Evolutionary conservation across 2,888 invertebrate genomes (phyloP).

Genomic region (Sphaerophoria rueppellii): DNA sequence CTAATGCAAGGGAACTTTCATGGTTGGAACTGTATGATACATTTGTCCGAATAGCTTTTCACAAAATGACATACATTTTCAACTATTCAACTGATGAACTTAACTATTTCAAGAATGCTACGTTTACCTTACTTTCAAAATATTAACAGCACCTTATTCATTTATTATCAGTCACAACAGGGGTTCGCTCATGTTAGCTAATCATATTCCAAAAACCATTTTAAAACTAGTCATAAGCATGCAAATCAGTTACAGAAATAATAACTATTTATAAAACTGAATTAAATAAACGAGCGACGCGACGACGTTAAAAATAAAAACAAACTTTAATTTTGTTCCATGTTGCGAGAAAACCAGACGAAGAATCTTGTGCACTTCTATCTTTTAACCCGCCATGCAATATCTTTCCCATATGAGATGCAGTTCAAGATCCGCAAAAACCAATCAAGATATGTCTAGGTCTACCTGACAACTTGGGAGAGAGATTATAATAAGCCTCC

Average conservation of each 20-base stretch:
- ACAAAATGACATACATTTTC: no score
- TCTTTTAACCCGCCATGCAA: conserved; percentile 41
- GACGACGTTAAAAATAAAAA: background rate
- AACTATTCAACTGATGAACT: no score
- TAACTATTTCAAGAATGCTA: no score
- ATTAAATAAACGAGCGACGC: background rate
- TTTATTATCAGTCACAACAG: conserved; percentile 9
- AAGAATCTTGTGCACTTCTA: conserved; percentile 8
- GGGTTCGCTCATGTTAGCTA: conserved; percentile 12
- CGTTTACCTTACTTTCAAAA: no score
- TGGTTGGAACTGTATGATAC: no score
- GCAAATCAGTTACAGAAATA: conserved; percentile 21
- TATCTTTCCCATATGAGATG: conserved; percentile 41
- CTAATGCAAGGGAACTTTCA: no score
- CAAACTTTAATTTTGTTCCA: conserved; percentile 27
- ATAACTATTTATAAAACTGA: conserved; percentile 31
- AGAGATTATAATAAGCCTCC: conserved; percentile 73
- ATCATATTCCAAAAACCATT: conserved; percentile 33
- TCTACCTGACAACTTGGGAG: conserved; percentile 69
- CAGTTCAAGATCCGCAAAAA: conserved; percentile 58
- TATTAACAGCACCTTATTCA: background rate
- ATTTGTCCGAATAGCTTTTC: no score
- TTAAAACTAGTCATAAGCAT: conserved; percentile 36
- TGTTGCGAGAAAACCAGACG: conserved; percentile 10
- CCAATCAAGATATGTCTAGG: conserved; percentile 73